Evolutionary conservation across 1,140 invertebrate genomes (phyloP).

Genomic region (Pentalonia nigronervosa): DNA sequence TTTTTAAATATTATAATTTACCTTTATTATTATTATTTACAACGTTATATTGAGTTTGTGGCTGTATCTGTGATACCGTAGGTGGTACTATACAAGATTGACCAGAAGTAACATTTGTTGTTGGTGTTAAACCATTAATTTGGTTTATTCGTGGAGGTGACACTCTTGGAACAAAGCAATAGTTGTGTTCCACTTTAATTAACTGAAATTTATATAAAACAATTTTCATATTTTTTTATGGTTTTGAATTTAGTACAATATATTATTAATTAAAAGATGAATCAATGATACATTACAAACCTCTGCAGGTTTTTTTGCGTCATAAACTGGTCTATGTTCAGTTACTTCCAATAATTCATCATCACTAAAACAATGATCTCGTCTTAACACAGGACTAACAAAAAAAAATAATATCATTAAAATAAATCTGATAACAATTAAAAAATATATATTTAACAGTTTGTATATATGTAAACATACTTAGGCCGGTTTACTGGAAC

Average conservation of each 20-base stretch:
- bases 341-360: slow-evolving; percentile 48
- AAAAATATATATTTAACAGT: not conserved
- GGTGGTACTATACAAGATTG: slow-evolving; percentile 51
- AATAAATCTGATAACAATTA: not conserved
- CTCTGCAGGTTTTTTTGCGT: slow-evolving; percentile 50
- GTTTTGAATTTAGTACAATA: not conserved
- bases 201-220: slow-evolving; percentile 12
- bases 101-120: slow-evolving; percentile 30
- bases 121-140: slow-evolving; percentile 38
- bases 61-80: not conserved
- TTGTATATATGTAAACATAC: slow-evolving; percentile 1
- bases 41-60: slow-evolving; percentile 33
- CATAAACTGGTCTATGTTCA: slow-evolving; percentile 37
- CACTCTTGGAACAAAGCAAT: slow-evolving; percentile 33
- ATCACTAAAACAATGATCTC: slow-evolving; percentile 53
- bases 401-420: slow-evolving; percentile 6
- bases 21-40: slow-evolving; percentile 42
- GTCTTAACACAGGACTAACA: slow-evolving; percentile 41
- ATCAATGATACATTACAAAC: not conserved
- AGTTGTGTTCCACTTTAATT: slow-evolving; percentile 52
- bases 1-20: not conserved
- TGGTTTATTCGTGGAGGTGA: slow-evolving; percentile 32
- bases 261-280: not conserved
- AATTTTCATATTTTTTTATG: not conserved
- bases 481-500: slow-evolving; percentile 40